Evolutionary conservation across 2,797 vertebrate genomes (phyloP).

Genomic region (Mareca strepera): DNA sequence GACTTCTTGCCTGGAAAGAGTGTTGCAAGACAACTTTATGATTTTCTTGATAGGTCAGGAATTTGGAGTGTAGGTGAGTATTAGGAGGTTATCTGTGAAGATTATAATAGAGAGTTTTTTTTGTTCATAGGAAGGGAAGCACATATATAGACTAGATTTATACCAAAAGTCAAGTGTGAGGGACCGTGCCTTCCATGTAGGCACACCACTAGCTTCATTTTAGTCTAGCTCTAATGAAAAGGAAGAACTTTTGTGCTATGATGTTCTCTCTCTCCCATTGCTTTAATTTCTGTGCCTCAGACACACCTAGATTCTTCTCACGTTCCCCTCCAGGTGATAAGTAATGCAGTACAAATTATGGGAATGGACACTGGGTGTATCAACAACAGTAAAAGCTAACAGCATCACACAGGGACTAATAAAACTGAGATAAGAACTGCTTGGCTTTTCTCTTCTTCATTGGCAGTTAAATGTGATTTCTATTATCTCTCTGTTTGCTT

Average conservation of each 20-base stretch:
- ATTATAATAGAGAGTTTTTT: background rate
- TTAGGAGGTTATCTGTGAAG: background rate
- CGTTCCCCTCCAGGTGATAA: background rate
- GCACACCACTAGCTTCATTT: background rate
- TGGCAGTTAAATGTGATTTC: conserved; percentile 67
- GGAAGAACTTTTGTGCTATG: background rate
- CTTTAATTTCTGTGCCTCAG: background rate
- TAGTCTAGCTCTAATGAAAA: background rate
- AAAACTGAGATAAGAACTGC: conserved; percentile 57
- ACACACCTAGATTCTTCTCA: conserved; percentile 14
- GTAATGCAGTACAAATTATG: conserved; percentile 28
- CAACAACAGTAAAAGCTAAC: conserved; percentile 50
- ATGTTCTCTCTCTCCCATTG: background rate
- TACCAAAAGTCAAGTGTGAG: background rate
- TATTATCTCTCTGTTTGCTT: conserved; percentile 66
- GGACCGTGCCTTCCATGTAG: background rate
- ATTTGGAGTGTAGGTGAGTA: background rate
- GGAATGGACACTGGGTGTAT: conserved; percentile 27
- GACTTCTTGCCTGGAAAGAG: background rate
- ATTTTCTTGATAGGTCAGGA: background rate
- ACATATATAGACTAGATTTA: background rate
- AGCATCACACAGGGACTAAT: background rate
- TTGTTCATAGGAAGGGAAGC: background rate
- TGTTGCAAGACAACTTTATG: background rate
- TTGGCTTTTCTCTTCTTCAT: conserved; percentile 56